Evolutionary conservation across 2,113 vertebrate species (phyloP).

Genomic region (Haliaeetus leucogaster): DNA sequence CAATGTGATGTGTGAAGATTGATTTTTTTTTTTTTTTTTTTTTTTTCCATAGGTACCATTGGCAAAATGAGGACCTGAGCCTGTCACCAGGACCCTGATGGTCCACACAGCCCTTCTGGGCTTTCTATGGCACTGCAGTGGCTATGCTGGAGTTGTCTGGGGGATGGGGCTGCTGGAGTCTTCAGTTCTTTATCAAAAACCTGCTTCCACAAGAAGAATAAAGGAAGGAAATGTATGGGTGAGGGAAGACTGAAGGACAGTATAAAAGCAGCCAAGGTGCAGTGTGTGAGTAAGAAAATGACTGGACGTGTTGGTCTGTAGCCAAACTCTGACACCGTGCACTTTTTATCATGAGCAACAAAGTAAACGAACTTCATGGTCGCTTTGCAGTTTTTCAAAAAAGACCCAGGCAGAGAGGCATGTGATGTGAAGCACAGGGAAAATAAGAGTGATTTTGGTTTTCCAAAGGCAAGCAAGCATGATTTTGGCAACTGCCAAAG

Average conservation of each 20-base stretch:
- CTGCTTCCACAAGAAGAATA: background rate
- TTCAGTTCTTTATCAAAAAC: background rate
- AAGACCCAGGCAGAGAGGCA: background rate
- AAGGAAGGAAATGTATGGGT: background rate
- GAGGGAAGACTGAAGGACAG: background rate
- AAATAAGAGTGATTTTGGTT: background rate
- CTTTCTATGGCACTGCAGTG: background rate
- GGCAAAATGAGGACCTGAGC: background rate
- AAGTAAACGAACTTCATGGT: background rate
- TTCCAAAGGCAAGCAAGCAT: background rate
- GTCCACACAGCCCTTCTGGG: background rate
- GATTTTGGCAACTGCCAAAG: background rate
- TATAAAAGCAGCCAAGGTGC: background rate
- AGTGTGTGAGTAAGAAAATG: background rate
- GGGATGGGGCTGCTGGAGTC: background rate
- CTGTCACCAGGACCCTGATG: background rate
- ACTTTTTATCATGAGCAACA: background rate
- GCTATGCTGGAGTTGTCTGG: background rate
- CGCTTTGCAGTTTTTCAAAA: background rate
- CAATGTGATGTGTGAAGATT: background rate
- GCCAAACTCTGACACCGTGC: background rate
- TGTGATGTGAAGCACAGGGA: background rate
- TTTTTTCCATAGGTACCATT: background rate
- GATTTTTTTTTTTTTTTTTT: background rate
- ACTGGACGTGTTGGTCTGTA: background rate